phyloP scores from a whole-genome alignment of 1,140 invertebrate genomes.

The Holotrichia oblita region DNA sequence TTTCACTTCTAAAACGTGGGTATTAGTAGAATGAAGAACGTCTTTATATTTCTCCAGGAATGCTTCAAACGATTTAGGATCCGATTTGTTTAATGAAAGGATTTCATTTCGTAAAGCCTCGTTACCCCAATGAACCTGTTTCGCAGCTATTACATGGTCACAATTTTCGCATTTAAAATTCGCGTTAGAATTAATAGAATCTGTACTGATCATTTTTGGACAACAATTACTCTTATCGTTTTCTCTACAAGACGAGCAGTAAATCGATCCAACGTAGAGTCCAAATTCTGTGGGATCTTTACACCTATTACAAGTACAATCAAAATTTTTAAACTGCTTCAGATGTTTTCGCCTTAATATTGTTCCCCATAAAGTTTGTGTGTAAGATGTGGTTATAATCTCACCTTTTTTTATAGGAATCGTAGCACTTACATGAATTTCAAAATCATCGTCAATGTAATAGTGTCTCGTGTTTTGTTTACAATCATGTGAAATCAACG shows the following conservation, averaged over 20 bases:
- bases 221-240: constrained; percentile 68
- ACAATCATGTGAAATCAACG: constrained; percentile 80
- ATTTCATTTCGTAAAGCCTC: constrained; percentile 70
- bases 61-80: constrained; percentile 67
- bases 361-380: constrained; percentile 78
- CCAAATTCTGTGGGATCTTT: constrained; percentile 70
- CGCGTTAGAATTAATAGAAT: constrained; percentile 68
- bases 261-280: constrained; percentile 60
- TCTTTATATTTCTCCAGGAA: constrained; percentile 69
- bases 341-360: constrained; percentile 71
- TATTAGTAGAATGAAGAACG: constrained; percentile 71
- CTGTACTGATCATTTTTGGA: constrained; percentile 65
- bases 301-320: constrained; percentile 76
- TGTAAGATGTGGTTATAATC: constrained; percentile 79
- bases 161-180: constrained; percentile 73
- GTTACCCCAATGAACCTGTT: constrained; percentile 69
- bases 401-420: constrained; percentile 70
- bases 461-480: constrained; percentile 76
- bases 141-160: constrained; percentile 63
- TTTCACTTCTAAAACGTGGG: constrained; percentile 72
- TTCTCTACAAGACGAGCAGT: constrained; percentile 63
- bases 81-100: constrained; percentile 64
- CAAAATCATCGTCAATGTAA: constrained; percentile 66
- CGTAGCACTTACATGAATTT: constrained; percentile 71
- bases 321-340: constrained; percentile 77